Base-by-base conservation (phyloP, 2,888 invertebrate genomes). In the Zhuqinia jingwanae region DNA sequence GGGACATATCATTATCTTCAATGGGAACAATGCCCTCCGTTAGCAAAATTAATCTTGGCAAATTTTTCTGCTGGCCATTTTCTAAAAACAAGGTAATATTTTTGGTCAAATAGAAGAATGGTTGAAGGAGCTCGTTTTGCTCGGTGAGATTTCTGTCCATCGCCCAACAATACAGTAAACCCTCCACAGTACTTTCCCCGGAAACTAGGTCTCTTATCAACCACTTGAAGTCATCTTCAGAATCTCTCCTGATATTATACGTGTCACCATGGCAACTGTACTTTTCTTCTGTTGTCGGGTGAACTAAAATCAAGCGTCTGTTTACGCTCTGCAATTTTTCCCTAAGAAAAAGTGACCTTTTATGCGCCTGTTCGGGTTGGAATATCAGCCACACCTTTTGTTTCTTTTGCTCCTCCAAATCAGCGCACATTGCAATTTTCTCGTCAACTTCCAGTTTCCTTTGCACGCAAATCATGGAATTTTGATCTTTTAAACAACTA, bases 1-100 rank as follows among this genome's bases (percentile, higher is more conserved):
- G 30, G 8, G 42, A 36, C n/a, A 81, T n/a, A 58, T 70, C 45
- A 25, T 73, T 73, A 30, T 87, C 87, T 10, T 77, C 84, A 13
- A 85, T 68, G n/a, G 75, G 78, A 17, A 80, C 50, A 8, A 73
- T 25, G 11, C 73, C 73, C 15, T 73, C 73, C 42, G 47, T 36
- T n/a, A 17, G 47, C 42, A 22, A 22, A 73, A 75, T 58, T 58
- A 77, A 17, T 25, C 77, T 77, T 58, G 77, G 77, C 30, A 76
- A 56, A 3, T 1, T 36, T 56, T 76, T 53, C 76, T 76, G 56
- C 10, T 50, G 0, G 17, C 27, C 45, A 15, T 22, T 45, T 17
- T 76, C 76, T 17, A 73, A 8, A 1, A 73, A 5, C 1, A 15
- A 22, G 6, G 53, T 3, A 27, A 75, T 53, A 17, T 50, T 50